Base-by-base conservation (phyloP, 1,140 invertebrate genomes). In the Leptopilina boulardi region DNA sequence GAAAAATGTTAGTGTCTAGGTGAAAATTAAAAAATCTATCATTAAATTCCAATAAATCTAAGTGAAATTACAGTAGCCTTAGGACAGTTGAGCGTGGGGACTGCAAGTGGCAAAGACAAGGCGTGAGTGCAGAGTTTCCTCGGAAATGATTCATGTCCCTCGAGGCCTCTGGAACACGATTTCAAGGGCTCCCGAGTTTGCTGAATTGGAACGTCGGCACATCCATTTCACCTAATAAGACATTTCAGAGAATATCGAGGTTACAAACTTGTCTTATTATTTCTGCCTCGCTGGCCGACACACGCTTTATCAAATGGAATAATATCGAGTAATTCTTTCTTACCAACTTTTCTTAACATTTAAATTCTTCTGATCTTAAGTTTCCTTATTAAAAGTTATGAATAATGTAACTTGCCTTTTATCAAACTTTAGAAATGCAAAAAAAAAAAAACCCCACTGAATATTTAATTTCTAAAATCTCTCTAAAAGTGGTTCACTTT, bases 171-270 rank as follows among this genome's bases (percentile, higher is more conserved):
- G 75, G 26, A 83, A 79, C 77, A 79, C 77, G 77, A 77, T 83
- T 80, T 83, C 77, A 80, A 83, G 74, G 76, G 70, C 77, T 81
- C 77, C 75, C 26, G 59, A 66, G 30, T 73, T 72, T 76, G 75
- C 71, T 30, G 26, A 78, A 75, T 79, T 71, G 76, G 78, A 83
- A 81, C 78, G 75, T 59, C 70, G 76, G 75, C 82, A 77, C 82
- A 83, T 83, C 80, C 77, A 79, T 83, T 83, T 81, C 75, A 38
- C 56, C 75, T 83, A 83, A 83, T 83, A 83, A 81, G 82, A 83
- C 82, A 76, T 79, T 80, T 79, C 74, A 34, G 34, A 38, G 80
- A 83, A 81, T 80, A 81, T 83, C 80, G 79, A 81, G 78, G 75
- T 77, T 59, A 30, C 26, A 18, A 30, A 70, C 66, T 44, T 66